A percentile compares a stretch with the other conserved stretches of the same genome.
These are phyloP conservation scores for Drosophila ironensis DNA, from an alignment of 1,140 invertebrate genomes.

Conservation along the genomic window DNA sequence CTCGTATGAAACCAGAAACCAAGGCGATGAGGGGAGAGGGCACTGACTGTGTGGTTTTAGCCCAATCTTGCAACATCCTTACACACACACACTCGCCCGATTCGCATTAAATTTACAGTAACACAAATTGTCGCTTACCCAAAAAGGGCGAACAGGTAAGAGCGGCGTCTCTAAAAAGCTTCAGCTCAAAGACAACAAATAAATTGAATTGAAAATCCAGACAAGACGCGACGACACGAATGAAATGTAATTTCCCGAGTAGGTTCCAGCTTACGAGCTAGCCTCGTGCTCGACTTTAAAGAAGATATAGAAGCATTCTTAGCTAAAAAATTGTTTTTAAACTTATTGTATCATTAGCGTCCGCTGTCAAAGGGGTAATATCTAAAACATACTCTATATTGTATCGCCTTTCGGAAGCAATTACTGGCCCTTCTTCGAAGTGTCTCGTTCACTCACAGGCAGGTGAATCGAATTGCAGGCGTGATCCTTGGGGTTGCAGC, in stretches of 20 bases:
- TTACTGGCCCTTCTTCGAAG: no score
- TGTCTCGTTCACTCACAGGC: neutral
- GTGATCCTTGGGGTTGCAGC: constrained; percentile 12
- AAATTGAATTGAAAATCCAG: constrained; percentile 71
- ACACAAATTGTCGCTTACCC: constrained; percentile 77
- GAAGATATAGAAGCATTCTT: no score
- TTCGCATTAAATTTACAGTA: constrained; percentile 77
- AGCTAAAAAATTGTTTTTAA: no score
- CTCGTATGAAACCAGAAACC: constrained; percentile 72
- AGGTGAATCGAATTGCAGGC: neutral
- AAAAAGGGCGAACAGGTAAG: constrained; percentile 38
- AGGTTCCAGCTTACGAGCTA: constrained; percentile 1
- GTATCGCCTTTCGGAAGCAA: no score
- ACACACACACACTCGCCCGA: constrained; percentile 29
- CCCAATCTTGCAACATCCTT: neutral
- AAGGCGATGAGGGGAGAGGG: constrained; percentile 6
- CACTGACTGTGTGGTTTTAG: constrained; percentile 35
- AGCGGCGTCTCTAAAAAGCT: constrained; percentile 55
- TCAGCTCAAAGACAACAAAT: constrained; percentile 74
- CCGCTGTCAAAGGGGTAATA: no score
- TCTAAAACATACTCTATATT: no score
- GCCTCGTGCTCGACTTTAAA: no score
- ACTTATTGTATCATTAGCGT: no score
- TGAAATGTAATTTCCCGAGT: constrained; percentile 60
- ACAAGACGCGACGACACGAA: constrained; percentile 56